Conservation (phyloP, 2,113 vertebrate species). For the Aphyosemion australe region DNA sequence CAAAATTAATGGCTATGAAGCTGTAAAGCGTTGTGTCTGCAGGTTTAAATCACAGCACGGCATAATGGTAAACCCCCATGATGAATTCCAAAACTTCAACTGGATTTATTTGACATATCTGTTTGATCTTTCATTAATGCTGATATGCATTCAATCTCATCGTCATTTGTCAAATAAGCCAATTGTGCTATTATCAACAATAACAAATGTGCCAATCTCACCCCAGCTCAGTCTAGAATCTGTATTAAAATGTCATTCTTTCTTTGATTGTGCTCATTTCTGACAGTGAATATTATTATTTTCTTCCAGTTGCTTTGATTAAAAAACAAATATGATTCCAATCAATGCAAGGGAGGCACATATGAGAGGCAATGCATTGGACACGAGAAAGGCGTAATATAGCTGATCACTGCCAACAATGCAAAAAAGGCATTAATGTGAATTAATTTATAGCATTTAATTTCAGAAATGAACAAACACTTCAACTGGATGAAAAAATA, state of each 20-base stretch:
- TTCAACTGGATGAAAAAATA: constrained; percentile 3
- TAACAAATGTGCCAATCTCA: constrained; percentile 80
- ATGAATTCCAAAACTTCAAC: constrained; percentile 57
- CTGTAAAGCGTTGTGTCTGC: not conserved
- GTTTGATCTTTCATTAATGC: constrained; percentile 69
- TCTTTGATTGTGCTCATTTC: constrained; percentile 77
- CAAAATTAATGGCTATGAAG: constrained; percentile 2
- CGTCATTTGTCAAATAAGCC: constrained; percentile 74
- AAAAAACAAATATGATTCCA: constrained; percentile 76
- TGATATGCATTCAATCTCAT: constrained; percentile 69
- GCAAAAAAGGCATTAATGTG: constrained; percentile 8
- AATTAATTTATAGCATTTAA: constrained; percentile 1
- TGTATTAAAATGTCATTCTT: constrained; percentile 81
- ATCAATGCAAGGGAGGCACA: constrained; percentile 55
- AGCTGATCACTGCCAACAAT: constrained; percentile 21
- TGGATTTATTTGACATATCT: constrained; percentile 73
- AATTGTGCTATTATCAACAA: constrained; percentile 74
- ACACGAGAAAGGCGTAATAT: constrained; percentile 36
- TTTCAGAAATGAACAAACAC: constrained; percentile 4
- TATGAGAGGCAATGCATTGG: constrained; percentile 48
- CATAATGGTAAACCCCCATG: constrained; percentile 42
- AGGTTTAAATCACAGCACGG: not conserved
- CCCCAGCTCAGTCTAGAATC: constrained; percentile 52
- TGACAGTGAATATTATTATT: constrained; percentile 74
- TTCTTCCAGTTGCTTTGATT: constrained; percentile 73